Base-by-base conservation (phyloP, 2,113 vertebrate species). In the Apodemus speciosus region DNA sequence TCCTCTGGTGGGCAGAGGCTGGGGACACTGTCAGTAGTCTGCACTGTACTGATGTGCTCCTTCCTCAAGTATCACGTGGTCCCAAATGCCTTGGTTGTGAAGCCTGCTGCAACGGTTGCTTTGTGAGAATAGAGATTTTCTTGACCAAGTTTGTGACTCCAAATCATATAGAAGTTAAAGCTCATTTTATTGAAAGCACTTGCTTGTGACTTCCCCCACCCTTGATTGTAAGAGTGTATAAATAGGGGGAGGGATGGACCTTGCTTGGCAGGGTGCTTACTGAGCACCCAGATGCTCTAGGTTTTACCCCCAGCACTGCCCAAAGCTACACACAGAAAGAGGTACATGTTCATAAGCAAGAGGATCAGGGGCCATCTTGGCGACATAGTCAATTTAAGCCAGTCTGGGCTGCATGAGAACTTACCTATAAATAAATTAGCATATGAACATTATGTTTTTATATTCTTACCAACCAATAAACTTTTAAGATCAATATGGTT, bases 111-210 rank as follows among this genome's bases (percentile, higher is more conserved):
- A 68, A 77, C 46, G 49, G 32, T 58, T 32, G 43, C 64, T 85
- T 85, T 53, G 56, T 46, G 40, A 88, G 71, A 88, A 49, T 51
- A 56, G 58, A 87, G 20, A 46, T 68, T 25, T 23, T 90, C 49
- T 1, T 64, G 51, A n/a, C 68, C 15, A 64, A 62, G 53, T 84
- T 75, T 38, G 76, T 88, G 60, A 76, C 20, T 76, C 16, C 60
- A 23, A 64, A 85, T 80, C 69, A 83, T 90, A 40, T 53, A 51
- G 13, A 35, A 84, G 69, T 85, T 88, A 84, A 86, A 81, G 43
- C 43, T 53, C 9, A 4, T 77, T 51, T 51, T 51, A 13, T 13
- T 13, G 86, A 81, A 30, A 8, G 53, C 0, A 66, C 89, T 87
- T 75, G n/a, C 23, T 89, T 94, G 64, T 64, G 25, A 43, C 35